Conservation (phyloP, 1,140 invertebrate species). For the Nomia melanderi region DNA sequence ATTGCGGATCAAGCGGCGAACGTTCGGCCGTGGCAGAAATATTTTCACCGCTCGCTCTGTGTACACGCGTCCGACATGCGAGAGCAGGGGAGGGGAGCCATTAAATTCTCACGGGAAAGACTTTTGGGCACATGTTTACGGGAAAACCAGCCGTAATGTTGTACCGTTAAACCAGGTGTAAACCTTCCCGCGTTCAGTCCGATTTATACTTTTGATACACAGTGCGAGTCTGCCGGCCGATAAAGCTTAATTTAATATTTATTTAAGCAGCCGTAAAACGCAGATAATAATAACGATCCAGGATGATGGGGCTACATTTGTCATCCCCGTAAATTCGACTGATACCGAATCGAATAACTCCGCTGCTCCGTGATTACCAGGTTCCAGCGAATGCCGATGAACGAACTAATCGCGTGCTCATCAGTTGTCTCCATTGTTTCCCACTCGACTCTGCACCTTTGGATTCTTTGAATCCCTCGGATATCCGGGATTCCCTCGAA, state of each 20-base stretch:
- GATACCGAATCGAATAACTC: constrained; percentile 32
- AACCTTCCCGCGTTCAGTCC: neutral
- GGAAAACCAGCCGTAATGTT: neutral
- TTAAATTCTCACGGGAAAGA: neutral
- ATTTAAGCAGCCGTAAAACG: constrained; percentile 19
- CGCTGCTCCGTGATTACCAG: neutral
- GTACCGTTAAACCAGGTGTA: neutral
- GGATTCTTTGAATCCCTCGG: neutral
- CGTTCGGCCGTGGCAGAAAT: too few species aligned
- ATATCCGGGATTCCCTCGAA: too few species aligned
- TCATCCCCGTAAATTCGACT: constrained; percentile 18
- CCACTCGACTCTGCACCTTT: neutral
- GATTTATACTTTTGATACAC: constrained; percentile 24
- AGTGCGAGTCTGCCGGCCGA: too few species aligned
- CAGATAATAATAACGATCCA: neutral
- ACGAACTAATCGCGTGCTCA: neutral
- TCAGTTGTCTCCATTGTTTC: neutral
- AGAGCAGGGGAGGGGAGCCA: neutral
- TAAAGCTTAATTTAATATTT: constrained; percentile 23
- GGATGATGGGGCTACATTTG: constrained; percentile 12
- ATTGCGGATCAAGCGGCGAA: too few species aligned
- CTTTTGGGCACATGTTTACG: neutral
- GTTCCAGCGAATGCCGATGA: constrained; percentile 24
- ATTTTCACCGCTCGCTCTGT: too few species aligned
- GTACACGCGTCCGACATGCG: too few species aligned